These are phyloP conservation scores for Tinamus guttatus DNA, from an alignment of 2,113 vertebrate genomes.

Conservation along the genomic window DNA sequence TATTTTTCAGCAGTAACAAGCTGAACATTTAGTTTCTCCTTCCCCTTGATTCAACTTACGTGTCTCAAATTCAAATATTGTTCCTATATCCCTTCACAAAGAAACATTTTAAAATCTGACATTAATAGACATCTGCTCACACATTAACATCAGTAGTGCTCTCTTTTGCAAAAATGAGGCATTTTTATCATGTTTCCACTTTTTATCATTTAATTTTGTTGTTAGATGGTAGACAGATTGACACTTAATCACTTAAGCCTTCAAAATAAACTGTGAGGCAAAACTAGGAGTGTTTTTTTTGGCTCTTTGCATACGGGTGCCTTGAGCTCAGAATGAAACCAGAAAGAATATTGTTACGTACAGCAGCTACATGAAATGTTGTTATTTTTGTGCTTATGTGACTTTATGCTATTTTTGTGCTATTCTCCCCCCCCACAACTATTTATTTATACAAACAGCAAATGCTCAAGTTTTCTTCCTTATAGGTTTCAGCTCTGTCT, in stretches of 20 bases:
- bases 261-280: neutral
- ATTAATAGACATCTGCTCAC: neutral
- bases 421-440: no score
- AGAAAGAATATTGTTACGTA: neutral
- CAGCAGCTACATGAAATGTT: neutral
- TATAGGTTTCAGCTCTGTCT: neutral
- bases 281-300: neutral
- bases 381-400: neutral
- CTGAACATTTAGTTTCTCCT: neutral
- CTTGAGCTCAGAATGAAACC: neutral
- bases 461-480: neutral
- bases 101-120: neutral
- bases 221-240: neutral
- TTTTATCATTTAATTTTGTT: neutral
- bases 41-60: neutral
- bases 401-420: neutral
- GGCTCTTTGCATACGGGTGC: neutral
- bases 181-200: neutral
- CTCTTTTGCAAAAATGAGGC: neutral
- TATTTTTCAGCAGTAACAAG: conserved; percentile 32
- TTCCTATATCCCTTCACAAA: neutral
- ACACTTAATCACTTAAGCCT: neutral
- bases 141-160: neutral
- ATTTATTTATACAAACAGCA: neutral
- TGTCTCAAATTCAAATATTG: conserved; percentile 26